phyloP scores from a whole-genome alignment of 2,888 invertebrate species.

The Acronicta alni region DNA sequence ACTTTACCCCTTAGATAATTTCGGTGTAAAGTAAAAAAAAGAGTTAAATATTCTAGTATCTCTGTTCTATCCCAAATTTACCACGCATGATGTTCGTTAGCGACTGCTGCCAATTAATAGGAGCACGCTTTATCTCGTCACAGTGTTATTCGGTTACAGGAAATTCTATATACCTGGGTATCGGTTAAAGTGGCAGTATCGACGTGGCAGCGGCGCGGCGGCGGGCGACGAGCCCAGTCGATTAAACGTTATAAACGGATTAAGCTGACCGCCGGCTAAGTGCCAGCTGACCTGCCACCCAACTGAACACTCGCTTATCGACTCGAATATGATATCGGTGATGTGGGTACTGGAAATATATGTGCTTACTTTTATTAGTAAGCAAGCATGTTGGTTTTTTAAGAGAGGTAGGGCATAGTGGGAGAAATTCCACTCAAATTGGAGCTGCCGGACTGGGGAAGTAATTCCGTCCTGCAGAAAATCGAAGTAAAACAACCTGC shows the following conservation, averaged over 20 bases:
- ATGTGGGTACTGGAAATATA: background rate
- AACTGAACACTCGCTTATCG: slow-evolving; percentile 71
- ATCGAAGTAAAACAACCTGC: too few relatives aligned
- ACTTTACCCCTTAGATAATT: background rate
- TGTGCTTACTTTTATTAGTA: too few relatives aligned
- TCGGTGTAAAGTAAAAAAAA: background rate
- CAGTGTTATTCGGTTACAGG: slow-evolving; percentile 45
- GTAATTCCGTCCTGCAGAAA: too few relatives aligned
- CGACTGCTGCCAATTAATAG: slow-evolving; percentile 36
- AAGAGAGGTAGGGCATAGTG: too few relatives aligned
- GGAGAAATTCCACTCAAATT: too few relatives aligned
- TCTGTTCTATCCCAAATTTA: slow-evolving; percentile 23
- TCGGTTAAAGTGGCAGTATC: slow-evolving; percentile 63
- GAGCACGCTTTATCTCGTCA: slow-evolving; percentile 41
- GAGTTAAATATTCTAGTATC: slow-evolving; percentile 2
- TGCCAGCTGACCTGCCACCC: slow-evolving; percentile 69
- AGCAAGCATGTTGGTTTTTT: too few relatives aligned
- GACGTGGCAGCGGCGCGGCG: slow-evolving; percentile 66
- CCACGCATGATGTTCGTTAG: slow-evolving; percentile 32
- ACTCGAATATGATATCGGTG: slow-evolving; percentile 33
- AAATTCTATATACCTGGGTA: slow-evolving; percentile 57
- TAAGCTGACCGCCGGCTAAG: slow-evolving; percentile 81
- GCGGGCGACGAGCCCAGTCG: slow-evolving; percentile 71
- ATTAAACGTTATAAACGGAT: slow-evolving; percentile 83
- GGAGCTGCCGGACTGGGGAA: too few relatives aligned